Conservation (phyloP, 2,113 vertebrate genomes). For the Hemibagrus wyckioides region DNA sequence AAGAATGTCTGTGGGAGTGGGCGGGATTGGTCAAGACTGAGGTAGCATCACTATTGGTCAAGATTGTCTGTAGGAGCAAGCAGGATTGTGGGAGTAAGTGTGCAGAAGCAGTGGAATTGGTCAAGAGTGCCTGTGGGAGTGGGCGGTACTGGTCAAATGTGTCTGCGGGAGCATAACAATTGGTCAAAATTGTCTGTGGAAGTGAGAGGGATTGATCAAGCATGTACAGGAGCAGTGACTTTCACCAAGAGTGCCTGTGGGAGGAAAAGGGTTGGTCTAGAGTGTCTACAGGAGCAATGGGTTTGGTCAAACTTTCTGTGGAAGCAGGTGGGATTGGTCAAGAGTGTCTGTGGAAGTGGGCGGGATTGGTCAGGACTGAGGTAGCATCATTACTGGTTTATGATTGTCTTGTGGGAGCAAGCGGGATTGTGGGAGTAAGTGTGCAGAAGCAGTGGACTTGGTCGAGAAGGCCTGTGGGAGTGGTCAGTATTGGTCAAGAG, state of each 20-base stretch:
- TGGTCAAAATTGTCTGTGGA: neutral
- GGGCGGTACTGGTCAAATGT: neutral
- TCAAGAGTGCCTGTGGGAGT: neutral
- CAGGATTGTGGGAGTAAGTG: neutral
- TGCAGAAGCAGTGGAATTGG: neutral
- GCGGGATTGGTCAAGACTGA: neutral
- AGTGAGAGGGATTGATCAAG: neutral
- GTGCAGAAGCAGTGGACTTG: neutral
- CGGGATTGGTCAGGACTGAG: neutral
- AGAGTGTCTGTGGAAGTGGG: neutral
- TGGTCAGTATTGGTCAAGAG: neutral
- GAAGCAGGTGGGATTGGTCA: neutral
- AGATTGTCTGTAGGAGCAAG: neutral
- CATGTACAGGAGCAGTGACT: neutral
- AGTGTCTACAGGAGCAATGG: neutral
- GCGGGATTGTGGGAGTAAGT: neutral
- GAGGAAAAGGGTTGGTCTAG: neutral
- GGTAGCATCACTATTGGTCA: neutral
- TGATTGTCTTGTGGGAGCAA: neutral
- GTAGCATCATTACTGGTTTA: neutral
- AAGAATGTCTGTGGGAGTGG: neutral
- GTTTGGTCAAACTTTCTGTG: neutral
- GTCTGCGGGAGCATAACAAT: no score
- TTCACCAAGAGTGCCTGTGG: no score
- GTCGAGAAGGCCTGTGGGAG: neutral